phyloP scores from a whole-genome alignment of 2,113 vertebrate genomes.

The Nothoprocta perdicaria region DNA sequence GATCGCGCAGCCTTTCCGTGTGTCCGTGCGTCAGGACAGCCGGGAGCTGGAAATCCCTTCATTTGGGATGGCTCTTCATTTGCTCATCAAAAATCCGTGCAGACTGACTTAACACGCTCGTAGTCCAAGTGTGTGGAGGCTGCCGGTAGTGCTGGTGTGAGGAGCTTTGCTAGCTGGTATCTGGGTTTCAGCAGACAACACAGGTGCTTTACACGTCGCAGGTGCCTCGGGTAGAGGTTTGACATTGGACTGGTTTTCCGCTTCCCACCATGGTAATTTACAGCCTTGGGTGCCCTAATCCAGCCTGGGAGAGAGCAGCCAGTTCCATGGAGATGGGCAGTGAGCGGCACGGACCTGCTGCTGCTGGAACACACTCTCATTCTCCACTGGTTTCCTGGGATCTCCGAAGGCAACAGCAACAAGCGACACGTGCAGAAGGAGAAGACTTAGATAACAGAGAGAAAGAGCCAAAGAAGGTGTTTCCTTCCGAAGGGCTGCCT shows the following conservation, averaged over 20 bases:
- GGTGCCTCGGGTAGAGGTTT: accelerated
- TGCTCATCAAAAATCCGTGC: not conserved
- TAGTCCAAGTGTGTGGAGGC: not conserved
- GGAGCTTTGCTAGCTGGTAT: not conserved
- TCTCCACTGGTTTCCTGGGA: not conserved
- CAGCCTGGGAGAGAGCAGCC: not conserved
- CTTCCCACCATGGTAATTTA: not conserved
- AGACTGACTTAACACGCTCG: not conserved
- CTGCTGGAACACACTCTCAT: accelerated
- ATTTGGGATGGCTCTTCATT: not conserved
- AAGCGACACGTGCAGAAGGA: accelerated
- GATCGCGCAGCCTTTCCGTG: not conserved
- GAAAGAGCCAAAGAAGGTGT: not conserved
- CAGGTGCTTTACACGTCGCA: not conserved
- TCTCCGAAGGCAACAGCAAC: not conserved
- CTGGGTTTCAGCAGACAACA: not conserved
- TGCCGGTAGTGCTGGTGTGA: not conserved
- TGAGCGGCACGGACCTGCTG: not conserved
- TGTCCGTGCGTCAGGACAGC: not conserved
- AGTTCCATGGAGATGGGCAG: not conserved
- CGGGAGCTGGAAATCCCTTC: not conserved
- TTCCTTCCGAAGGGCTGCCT: not conserved
- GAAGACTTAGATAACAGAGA: not conserved
- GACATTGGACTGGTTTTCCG: not conserved
- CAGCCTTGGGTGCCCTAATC: not conserved